phyloP scores from a whole-genome alignment of 2,888 invertebrate species.

The Elaeidobius kamerunicus region DNA sequence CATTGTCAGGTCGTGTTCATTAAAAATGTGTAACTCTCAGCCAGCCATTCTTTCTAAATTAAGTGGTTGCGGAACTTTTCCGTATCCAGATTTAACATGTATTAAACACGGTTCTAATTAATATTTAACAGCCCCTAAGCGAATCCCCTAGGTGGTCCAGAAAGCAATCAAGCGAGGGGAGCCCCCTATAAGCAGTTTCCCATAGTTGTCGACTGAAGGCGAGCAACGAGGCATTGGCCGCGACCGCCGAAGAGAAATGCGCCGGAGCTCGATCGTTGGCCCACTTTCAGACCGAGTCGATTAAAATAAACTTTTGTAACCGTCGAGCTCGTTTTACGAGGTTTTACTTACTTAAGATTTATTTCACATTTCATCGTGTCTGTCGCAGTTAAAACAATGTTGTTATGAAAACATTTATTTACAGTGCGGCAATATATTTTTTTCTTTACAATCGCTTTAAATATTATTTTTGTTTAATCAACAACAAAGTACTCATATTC shows the following conservation, averaged over 20 bases:
- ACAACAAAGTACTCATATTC: too few species aligned
- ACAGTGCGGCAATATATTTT: too few species aligned
- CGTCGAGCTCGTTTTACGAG: conserved; percentile 10
- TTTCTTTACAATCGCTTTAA: too few species aligned
- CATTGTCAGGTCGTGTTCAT: too few species aligned
- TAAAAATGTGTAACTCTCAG: too few species aligned
- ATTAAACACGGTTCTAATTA: too few species aligned
- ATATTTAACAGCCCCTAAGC: not conserved
- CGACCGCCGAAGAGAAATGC: conserved; percentile 28
- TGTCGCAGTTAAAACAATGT: conserved; percentile 4
- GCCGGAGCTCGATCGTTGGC: conserved; percentile 28
- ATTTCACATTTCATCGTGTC: conserved; percentile 11
- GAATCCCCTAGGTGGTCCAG: not conserved
- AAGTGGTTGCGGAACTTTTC: too few species aligned
- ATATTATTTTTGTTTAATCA: too few species aligned
- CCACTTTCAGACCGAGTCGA: conserved; percentile 29
- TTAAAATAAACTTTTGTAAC: conserved; percentile 29
- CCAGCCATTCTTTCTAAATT: too few species aligned
- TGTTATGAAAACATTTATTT: conserved; percentile 10
- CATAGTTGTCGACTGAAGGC: too few species aligned
- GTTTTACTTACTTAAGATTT: conserved; percentile 16
- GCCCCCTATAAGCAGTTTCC: conserved; percentile 1
- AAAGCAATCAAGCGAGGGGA: not conserved
- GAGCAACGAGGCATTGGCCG: conserved; percentile 25
- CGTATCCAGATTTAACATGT: too few species aligned